Percentiles rank a stretch among this genome's conserved stretches.
phyloP scores from a whole-genome alignment of 2,888 invertebrate genomes.

The Nemoura dubitans region DNA sequence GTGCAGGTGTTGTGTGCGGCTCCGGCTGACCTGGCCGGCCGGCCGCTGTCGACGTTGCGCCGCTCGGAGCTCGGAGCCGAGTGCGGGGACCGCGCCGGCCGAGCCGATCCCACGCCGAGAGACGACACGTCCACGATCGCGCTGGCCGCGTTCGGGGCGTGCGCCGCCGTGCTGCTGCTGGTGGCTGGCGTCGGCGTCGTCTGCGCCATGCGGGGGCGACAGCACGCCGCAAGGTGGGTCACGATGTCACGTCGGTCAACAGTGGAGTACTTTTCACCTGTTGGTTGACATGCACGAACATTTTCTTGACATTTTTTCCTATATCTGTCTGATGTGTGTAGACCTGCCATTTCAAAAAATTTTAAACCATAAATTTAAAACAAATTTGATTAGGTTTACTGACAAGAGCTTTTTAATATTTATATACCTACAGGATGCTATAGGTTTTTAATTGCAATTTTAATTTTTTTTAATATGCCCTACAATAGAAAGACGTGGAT shows the following conservation, averaged over 20 bases:
- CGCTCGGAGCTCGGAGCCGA: slow-evolving; percentile 62
- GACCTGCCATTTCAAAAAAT: too few relatives aligned
- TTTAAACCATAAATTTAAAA: too few relatives aligned
- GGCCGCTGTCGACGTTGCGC: slow-evolving; percentile 58
- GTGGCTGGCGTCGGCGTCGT: slow-evolving; percentile 62
- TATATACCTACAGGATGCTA: too few relatives aligned
- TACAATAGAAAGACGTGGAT: too few relatives aligned
- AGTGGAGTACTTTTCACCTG: too few relatives aligned
- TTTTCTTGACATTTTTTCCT: too few relatives aligned
- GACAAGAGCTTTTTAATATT: too few relatives aligned
- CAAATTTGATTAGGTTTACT: too few relatives aligned
- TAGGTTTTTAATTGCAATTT: too few relatives aligned
- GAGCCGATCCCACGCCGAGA: slow-evolving; percentile 48
- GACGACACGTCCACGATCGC: slow-evolving; percentile 54
- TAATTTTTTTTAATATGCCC: too few relatives aligned
- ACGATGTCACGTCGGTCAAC: not conserved
- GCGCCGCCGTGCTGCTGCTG: slow-evolving; percentile 56
- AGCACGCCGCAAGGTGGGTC: not conserved
- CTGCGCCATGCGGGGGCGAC: slow-evolving; percentile 67
- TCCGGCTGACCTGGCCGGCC: slow-evolving; percentile 68
- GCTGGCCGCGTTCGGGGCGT: slow-evolving; percentile 65
- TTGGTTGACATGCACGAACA: too few relatives aligned
- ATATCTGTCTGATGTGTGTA: too few relatives aligned
- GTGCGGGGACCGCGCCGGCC: slow-evolving; percentile 64
- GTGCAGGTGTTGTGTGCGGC: slow-evolving; percentile 62